phyloP scores from a whole-genome alignment of 2,888 invertebrate species.

The Aethes cnicana region DNA sequence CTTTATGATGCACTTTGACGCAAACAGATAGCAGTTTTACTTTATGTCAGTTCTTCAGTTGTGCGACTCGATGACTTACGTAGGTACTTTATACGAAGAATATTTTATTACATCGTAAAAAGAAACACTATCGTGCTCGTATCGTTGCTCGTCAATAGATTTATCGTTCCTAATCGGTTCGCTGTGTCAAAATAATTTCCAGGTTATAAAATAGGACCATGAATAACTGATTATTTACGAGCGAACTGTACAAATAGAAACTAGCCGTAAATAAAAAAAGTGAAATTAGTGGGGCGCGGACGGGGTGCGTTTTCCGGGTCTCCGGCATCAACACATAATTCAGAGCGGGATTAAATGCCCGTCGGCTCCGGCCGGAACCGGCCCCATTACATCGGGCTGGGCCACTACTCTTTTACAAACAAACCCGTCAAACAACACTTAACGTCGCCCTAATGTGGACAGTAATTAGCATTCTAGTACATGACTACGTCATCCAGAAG shows the following conservation, averaged over 20 bases:
- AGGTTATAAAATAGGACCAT: constrained; percentile 14
- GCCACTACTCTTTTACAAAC: constrained; percentile 51
- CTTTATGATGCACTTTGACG: constrained; percentile 26
- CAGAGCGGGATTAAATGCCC: constrained; percentile 77
- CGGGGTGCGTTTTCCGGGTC: constrained; percentile 68
- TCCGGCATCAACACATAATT: constrained; percentile 77
- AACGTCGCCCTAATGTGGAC: not conserved
- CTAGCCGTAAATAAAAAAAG: constrained; percentile 59
- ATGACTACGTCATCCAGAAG: too few relatives aligned
- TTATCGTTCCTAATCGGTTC: not conserved
- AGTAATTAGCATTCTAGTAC: not conserved
- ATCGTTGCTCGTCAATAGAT: not conserved
- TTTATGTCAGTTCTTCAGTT: not conserved
- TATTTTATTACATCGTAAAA: not conserved
- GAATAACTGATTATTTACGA: constrained; percentile 18
- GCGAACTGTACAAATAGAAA: constrained; percentile 31
- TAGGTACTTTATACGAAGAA: too few relatives aligned
- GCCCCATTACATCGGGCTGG: constrained; percentile 63
- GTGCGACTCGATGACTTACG: not conserved
- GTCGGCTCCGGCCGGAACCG: constrained; percentile 69
- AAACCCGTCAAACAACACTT: constrained; percentile 40
- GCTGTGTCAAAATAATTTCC: constrained; percentile 5
- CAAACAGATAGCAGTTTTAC: constrained; percentile 11
- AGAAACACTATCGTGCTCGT: not conserved
- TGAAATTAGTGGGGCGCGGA: constrained; percentile 66